These are phyloP conservation scores for Poeciliopsis presidionis DNA, from an alignment of 2,797 vertebrate species.

Conservation along the genomic window DNA sequence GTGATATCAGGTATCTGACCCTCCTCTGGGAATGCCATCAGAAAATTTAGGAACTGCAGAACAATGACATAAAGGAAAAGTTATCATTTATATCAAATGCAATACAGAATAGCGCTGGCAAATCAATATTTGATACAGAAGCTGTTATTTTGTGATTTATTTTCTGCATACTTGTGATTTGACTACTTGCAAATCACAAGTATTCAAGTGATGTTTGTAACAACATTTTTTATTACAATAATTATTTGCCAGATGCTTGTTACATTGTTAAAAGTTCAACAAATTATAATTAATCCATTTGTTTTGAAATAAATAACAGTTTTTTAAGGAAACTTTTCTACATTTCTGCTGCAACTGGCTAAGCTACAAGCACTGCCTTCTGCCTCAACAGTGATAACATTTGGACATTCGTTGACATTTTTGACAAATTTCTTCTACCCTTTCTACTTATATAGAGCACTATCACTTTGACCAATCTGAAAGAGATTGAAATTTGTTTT, in stretches of 20 bases:
- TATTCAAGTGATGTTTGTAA: neutral
- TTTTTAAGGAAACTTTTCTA: neutral
- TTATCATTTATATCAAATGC: neutral
- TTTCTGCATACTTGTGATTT: no score
- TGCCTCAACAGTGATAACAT: neutral
- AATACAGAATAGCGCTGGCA: neutral
- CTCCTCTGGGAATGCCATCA: constrained; percentile 53
- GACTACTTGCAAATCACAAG: neutral
- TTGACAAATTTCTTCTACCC: no score
- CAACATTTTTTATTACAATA: neutral
- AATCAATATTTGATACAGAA: neutral
- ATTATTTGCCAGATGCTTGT: neutral
- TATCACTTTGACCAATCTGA: neutral
- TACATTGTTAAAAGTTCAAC: neutral
- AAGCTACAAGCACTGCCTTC: neutral
- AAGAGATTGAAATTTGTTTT: neutral
- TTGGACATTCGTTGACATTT: no score
- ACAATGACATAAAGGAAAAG: neutral
- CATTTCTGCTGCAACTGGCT: neutral
- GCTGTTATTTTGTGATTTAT: neutral
- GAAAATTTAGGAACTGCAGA: neutral
- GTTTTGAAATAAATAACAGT: neutral
- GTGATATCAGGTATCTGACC: constrained; percentile 67
- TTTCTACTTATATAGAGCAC: neutral
- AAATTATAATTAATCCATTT: neutral